Conservation (phyloP, 2,113 vertebrate species). For the Apistogramma diplotaenia region DNA sequence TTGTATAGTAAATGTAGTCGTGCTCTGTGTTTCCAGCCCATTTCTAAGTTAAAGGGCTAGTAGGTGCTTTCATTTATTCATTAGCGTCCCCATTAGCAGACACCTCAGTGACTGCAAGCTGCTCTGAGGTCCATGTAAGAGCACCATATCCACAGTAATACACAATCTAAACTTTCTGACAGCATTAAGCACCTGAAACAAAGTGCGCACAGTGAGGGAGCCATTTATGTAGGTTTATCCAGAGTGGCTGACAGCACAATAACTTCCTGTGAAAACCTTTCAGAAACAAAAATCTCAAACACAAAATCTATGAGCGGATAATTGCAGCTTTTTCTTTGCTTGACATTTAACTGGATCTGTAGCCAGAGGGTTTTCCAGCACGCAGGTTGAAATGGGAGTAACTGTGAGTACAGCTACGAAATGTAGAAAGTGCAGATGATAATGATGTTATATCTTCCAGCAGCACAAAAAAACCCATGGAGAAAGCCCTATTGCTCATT, state of each 20-base stretch:
- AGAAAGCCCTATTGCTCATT: constrained; percentile 27
- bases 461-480: constrained; percentile 28
- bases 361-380: constrained; percentile 41
- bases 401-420: constrained; percentile 6
- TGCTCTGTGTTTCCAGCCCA: background rate
- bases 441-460: constrained; percentile 28
- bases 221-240: background rate
- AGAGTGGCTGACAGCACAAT: background rate
- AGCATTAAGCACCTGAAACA: background rate
- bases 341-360: constrained; percentile 52
- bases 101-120: background rate
- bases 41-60: background rate
- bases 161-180: constrained; percentile 4
- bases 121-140: background rate
- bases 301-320: constrained; percentile 34
- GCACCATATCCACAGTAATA: background rate
- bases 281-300: constrained; percentile 27
- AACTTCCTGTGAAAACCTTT: constrained; percentile 6
- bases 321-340: constrained; percentile 49
- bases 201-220: background rate
- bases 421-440: constrained; percentile 29
- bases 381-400: constrained; percentile 30
- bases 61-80: constrained; percentile 25
- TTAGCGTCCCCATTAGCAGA: constrained; percentile 1
- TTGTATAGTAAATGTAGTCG: background rate